These are phyloP conservation scores for Orchestia grillus DNA, from an alignment of 1,140 invertebrate genomes.

Conservation along the genomic window DNA sequence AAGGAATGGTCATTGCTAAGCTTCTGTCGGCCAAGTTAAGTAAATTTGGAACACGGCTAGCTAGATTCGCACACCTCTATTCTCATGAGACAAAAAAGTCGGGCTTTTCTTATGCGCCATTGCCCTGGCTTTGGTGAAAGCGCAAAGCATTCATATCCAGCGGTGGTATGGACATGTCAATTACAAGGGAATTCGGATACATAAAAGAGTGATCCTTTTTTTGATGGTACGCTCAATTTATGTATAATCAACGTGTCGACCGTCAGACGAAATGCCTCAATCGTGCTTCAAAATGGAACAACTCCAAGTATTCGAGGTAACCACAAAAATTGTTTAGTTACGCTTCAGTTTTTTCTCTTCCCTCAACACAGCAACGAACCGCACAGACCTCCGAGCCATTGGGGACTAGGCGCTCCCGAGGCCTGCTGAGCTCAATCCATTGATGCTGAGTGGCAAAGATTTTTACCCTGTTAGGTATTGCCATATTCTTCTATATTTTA, in stretches of 20 bases:
- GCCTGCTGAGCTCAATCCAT: too few species aligned
- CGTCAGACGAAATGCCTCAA: background rate
- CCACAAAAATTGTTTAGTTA: background rate
- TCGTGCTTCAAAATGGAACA: background rate
- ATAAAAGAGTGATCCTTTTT: background rate
- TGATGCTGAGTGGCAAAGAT: too few species aligned
- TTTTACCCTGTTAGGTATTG: too few species aligned
- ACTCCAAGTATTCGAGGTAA: background rate
- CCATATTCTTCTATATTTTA: too few species aligned
- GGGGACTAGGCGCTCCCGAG: too few species aligned
- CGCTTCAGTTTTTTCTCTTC: background rate
- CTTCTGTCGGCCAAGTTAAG: too few species aligned
- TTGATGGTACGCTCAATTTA: background rate
- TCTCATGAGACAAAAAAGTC: background rate
- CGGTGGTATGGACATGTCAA: background rate
- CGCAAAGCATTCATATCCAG: background rate
- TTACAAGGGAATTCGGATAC: background rate
- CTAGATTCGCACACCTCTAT: background rate
- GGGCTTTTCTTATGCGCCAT: background rate
- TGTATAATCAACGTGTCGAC: background rate
- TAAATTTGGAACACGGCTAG: too few species aligned
- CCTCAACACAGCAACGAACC: too few species aligned
- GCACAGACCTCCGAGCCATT: too few species aligned
- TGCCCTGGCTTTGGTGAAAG: background rate
- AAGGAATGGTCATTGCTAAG: too few species aligned